Base-by-base conservation (phyloP, 1,140 invertebrate species). In the Macrocentrus cingulum region DNA sequence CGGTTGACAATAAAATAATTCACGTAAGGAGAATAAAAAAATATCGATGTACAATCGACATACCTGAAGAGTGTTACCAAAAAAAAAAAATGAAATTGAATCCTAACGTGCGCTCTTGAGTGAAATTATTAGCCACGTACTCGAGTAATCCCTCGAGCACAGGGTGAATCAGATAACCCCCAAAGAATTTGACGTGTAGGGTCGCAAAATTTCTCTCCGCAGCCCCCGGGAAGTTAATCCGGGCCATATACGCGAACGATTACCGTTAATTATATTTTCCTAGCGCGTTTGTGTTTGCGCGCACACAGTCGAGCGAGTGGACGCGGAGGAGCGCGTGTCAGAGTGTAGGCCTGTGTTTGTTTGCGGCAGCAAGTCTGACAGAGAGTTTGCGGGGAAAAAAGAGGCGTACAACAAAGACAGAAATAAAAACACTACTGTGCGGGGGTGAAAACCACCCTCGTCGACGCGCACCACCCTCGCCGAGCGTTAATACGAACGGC, bases 201-300 rank as follows among this genome's bases (percentile, higher is more conserved):
- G 25, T 4, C 25, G 25, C 25, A 29, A 29, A 29, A 5, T 42
- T 41, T 56, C 48, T 56, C 9, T 18, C 25, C 37, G 32, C 54
- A 39, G 41, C 60, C 62, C 58, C 62, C 29, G 13, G 61, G 58
- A 65, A 79, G 74, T 77, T 79, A 79, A 79, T 78, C 77, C 76
- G 67, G 69, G 70, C 70, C 72, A 77, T 76, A 78, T 78, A 78
- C 71, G 74, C 72, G 68, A 69, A 71, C 74, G 75, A 79, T 79
- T 79, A 79, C 70, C 73, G 76, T 79, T 79, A 78, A 78, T 79
- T 79, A 78, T 79, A 79, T 79, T 79, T 79, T 79, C 74, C 68
- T 69, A 66, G 66, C 59, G 48, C 59, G 61, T 51, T 42, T 34
- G 54, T 59, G 45, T 63, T 59, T 61, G 59, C 51, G 23, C 41